Conservation (phyloP, 2,797 vertebrate species). For the Trichosurus vulpecula region DNA sequence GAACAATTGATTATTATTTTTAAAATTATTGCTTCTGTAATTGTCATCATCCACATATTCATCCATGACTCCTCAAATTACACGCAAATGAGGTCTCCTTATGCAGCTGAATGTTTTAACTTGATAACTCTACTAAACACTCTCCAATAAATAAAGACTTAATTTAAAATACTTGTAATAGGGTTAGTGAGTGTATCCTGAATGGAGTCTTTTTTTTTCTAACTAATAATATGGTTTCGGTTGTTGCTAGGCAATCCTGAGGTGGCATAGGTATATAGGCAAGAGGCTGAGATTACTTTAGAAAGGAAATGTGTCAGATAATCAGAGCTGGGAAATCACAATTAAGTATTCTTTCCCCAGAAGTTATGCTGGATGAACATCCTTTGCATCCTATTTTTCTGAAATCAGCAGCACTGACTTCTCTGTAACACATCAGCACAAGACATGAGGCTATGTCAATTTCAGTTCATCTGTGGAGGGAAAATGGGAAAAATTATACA, state of each 20-base stretch:
- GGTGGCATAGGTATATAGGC: not conserved
- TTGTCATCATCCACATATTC: not conserved
- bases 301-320: not conserved
- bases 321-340: not conserved
- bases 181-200: not conserved
- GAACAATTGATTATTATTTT: not conserved
- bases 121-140: not conserved
- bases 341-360: not conserved
- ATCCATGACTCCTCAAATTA: not conserved
- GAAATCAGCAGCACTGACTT: not conserved
- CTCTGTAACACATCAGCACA: not conserved
- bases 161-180: not conserved
- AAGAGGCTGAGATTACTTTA: not conserved
- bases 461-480: not conserved
- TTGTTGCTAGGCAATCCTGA: not conserved
- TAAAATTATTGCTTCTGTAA: not conserved
- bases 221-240: not conserved
- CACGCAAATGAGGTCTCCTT: not conserved
- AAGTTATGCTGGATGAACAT: not conserved
- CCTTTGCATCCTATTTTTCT: not conserved
- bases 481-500: not conserved
- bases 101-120: not conserved
- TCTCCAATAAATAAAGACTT: not conserved
- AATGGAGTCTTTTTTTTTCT: not conserved
- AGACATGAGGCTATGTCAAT: not conserved